Percentiles rank a stretch among this genome's conserved stretches.
phyloP scores from a whole-genome alignment of 2,888 invertebrate species.

The Apeira syringaria region DNA sequence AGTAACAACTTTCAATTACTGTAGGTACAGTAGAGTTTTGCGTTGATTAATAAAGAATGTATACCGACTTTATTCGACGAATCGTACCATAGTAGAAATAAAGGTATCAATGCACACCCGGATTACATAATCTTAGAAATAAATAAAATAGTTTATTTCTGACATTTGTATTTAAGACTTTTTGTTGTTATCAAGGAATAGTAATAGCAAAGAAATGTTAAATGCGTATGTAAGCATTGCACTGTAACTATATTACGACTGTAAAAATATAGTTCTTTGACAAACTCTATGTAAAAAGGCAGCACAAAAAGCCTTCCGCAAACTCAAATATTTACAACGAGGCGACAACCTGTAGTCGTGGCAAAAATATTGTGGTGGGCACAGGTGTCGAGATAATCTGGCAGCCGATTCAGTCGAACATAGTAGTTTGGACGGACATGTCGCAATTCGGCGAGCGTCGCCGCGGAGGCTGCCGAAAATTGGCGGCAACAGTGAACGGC shows the following conservation, averaged over 20 bases:
- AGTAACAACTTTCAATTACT: no score
- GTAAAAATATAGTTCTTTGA: background rate
- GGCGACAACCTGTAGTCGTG: constrained; percentile 25
- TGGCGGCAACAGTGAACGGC: constrained; percentile 47
- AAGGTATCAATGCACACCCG: no score
- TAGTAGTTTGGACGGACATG: constrained; percentile 37
- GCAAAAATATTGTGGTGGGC: constrained; percentile 31
- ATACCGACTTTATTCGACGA: no score
- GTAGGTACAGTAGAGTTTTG: no score
- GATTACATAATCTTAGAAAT: no score
- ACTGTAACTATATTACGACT: no score
- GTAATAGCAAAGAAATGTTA: no score
- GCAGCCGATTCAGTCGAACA: constrained; percentile 42
- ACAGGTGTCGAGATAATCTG: constrained; percentile 27
- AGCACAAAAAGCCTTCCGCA: constrained; percentile 13
- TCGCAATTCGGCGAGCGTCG: constrained; percentile 22
- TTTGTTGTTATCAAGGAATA: no score
- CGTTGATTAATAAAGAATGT: no score
- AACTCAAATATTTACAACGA: constrained; percentile 21
- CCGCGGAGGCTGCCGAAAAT: constrained; percentile 47
- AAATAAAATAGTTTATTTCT: no score
- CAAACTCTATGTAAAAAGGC: constrained; percentile 1
- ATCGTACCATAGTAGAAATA: no score
- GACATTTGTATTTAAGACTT: no score
- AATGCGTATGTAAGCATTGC: constrained; percentile 3